phyloP scores from a whole-genome alignment of 2,888 invertebrate genomes.

The Hofmannophila pseudospretella region DNA sequence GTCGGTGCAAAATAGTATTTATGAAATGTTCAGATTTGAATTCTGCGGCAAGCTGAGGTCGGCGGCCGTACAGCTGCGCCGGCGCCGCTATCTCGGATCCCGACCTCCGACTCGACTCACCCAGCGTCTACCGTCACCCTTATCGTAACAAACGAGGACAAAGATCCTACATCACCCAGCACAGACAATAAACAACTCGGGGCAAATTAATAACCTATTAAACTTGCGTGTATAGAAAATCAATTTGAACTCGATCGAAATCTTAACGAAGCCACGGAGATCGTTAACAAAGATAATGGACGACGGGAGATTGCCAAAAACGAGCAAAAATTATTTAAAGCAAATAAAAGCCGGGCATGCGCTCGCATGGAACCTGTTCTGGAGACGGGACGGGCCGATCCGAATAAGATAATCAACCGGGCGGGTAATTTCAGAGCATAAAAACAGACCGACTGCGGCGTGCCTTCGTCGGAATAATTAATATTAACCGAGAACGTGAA shows the following conservation, averaged over 20 bases:
- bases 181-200: conserved; percentile 55
- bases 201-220: conserved; percentile 49
- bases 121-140: conserved; percentile 46
- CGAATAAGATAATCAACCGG: conserved; percentile 71
- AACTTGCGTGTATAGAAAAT: conserved; percentile 40
- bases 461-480: conserved; percentile 56
- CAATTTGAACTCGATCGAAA: conserved; percentile 62
- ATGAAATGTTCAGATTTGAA: conserved; percentile 16
- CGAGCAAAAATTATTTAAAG: conserved; percentile 70
- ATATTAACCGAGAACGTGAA: conserved; percentile 46
- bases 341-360: conserved; percentile 69
- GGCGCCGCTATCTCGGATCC: conserved; percentile 54
- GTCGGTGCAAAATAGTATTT: conserved; percentile 15
- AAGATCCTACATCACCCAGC: conserved; percentile 48
- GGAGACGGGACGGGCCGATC: conserved; percentile 44
- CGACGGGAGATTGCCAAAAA: conserved; percentile 65
- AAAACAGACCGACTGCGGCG: conserved; percentile 46
- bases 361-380: conserved; percentile 54
- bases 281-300: conserved; percentile 71
- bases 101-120: conserved; percentile 60
- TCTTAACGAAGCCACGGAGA: conserved; percentile 66
- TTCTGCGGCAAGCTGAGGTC: conserved; percentile 34
- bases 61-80: conserved; percentile 54
- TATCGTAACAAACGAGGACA: conserved; percentile 70
- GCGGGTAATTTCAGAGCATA: conserved; percentile 60